phyloP scores from a whole-genome alignment of 2,888 invertebrate species.

The Copidosoma aretas region DNA sequence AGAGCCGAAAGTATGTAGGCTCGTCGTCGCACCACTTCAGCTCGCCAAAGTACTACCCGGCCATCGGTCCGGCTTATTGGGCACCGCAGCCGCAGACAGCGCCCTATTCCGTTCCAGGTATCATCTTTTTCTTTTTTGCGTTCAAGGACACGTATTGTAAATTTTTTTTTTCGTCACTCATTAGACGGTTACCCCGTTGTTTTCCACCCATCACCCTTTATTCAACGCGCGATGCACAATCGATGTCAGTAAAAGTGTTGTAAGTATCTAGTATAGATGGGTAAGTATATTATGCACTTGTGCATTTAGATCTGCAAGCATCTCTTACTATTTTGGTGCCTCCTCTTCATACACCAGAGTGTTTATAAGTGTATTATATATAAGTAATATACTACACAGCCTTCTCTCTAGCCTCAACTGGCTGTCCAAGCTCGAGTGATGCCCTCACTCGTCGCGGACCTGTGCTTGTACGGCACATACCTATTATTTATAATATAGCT shows the following conservation, averaged over 20 bases:
- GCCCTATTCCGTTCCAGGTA: slow-evolving; percentile 87
- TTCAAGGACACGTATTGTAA: no score
- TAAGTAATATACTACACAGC: no score
- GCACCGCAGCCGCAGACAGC: slow-evolving; percentile 80
- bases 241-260: neutral
- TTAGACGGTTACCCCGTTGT: no score
- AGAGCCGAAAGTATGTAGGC: slow-evolving; percentile 58
- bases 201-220: no score
- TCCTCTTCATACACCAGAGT: neutral
- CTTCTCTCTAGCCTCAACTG: no score
- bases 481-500: no score
- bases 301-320: no score
- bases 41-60: slow-evolving; percentile 68
- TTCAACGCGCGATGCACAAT: neutral
- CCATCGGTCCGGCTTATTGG: slow-evolving; percentile 86
- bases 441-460: neutral
- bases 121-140: no score
- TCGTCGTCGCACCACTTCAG: slow-evolving; percentile 48
- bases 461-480: no score
- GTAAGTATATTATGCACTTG: no score
- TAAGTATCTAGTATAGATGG: neutral
- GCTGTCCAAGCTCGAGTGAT: neutral
- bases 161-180: no score
- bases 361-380: neutral
- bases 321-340: slow-evolving; percentile 14